These are phyloP conservation scores for Chironex yamaguchii DNA, from an alignment of 30 jellyfish, hydroid and myxozoan species.

Conservation along the genomic window DNA sequence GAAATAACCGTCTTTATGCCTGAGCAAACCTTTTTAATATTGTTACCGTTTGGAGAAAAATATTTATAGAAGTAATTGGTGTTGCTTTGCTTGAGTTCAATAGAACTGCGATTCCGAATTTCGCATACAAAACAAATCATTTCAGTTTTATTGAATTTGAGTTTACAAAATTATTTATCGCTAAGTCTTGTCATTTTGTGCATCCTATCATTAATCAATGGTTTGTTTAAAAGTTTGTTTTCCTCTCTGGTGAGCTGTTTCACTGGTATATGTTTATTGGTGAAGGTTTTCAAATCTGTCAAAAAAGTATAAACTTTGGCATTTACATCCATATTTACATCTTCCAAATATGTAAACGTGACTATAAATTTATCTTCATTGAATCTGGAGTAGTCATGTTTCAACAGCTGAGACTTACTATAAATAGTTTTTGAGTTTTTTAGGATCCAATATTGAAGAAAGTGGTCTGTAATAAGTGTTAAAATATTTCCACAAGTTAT, in stretches of 20 bases:
- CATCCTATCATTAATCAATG: slow-evolving; percentile 51
- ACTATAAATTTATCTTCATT: neutral
- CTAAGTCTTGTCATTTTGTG: slow-evolving; percentile 46
- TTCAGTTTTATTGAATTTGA: slow-evolving; percentile 1
- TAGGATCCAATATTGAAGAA: neutral
- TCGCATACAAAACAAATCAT: slow-evolving; percentile 10
- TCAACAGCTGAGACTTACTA: neutral
- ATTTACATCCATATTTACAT: neutral
- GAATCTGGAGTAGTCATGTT: no score
- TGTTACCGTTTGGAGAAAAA: slow-evolving; percentile 9
- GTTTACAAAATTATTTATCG: slow-evolving; percentile 12
- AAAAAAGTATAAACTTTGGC: no score
- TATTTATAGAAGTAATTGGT: slow-evolving; percentile 19
- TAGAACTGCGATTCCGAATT: slow-evolving; percentile 23
- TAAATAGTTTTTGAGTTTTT: neutral
- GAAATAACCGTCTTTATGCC: slow-evolving; percentile 51
- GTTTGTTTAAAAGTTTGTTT: slow-evolving; percentile 41
- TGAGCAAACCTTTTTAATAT: slow-evolving; percentile 21
- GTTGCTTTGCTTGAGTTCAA: slow-evolving; percentile 22
- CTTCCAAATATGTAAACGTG: neutral
- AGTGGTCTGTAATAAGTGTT: no score
- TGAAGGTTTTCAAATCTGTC: no score
- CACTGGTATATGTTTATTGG: slow-evolving; percentile 8
- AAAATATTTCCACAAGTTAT: slow-evolving; percentile 20
- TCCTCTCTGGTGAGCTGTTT: slow-evolving; percentile 14